Evolutionary conservation across 2,888 invertebrate species (phyloP).

Genomic region (Dioctria rufipes): DNA sequence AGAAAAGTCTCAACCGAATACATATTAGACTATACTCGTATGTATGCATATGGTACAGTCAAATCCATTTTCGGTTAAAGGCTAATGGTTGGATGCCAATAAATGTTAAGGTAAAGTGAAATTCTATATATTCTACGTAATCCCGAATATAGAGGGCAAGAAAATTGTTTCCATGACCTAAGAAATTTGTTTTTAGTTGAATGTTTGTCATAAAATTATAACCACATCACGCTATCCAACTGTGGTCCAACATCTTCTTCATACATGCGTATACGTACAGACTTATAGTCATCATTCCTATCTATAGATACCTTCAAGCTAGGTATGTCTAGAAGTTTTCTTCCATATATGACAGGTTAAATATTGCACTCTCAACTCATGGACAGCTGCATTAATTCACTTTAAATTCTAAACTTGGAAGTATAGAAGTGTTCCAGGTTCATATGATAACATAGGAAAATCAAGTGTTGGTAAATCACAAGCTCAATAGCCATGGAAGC

Average conservation of each 20-base stretch:
- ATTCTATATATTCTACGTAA: neutral
- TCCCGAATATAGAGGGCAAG: slow-evolving; percentile 2
- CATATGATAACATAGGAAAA: neutral
- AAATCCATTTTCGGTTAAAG: too few species aligned
- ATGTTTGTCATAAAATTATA: slow-evolving; percentile 26
- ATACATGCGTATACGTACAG: too few species aligned
- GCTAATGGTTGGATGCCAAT: too few species aligned
- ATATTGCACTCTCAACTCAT: slow-evolving; percentile 2
- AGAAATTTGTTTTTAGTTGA: slow-evolving; percentile 32
- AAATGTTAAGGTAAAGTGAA: neutral
- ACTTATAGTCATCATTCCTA: too few species aligned
- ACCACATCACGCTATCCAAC: neutral
- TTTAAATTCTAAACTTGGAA: neutral
- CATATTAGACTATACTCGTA: neutral
- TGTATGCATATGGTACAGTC: too few species aligned
- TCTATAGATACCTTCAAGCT: too few species aligned
- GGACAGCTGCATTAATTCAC: neutral
- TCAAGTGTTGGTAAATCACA: slow-evolving; percentile 8
- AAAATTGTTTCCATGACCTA: slow-evolving; percentile 25
- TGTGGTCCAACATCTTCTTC: neutral
- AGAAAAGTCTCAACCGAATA: too few species aligned
- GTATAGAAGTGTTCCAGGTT: too few species aligned
- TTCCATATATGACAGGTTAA: neutral
- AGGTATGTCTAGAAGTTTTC: neutral
- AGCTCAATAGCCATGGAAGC: slow-evolving; percentile 7